Conservation (phyloP, 2,888 invertebrate genomes). For the Leptinotarsa haldemani region DNA sequence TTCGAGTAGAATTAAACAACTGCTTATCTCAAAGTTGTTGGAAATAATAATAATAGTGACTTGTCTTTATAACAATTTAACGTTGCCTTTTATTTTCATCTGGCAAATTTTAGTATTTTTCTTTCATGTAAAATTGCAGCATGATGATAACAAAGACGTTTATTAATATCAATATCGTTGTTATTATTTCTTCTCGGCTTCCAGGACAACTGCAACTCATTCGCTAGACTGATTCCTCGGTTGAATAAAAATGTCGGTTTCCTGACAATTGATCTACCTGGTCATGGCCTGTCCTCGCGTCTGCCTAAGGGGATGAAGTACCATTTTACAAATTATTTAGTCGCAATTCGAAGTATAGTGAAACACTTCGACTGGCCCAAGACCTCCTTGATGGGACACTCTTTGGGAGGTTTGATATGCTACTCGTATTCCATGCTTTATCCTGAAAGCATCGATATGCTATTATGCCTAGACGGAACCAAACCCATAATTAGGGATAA, state of each 20-base stretch:
- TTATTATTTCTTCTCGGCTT: constrained; percentile 28
- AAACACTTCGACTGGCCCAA: constrained; percentile 77
- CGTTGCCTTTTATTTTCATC: no score
- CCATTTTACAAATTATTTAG: constrained; percentile 64
- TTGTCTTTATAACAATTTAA: no score
- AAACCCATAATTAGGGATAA: constrained; percentile 53
- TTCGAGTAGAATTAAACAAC: no score
- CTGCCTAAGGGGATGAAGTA: constrained; percentile 72
- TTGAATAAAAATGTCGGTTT: constrained; percentile 67
- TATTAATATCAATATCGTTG: no score
- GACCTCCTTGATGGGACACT: constrained; percentile 76
- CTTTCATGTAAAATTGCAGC: no score
- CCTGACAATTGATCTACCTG: constrained; percentile 76
- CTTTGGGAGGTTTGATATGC: constrained; percentile 74
- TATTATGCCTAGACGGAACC: constrained; percentile 71
- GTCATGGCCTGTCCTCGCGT: constrained; percentile 79
- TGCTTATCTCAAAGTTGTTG: no score
- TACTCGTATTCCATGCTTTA: constrained; percentile 73
- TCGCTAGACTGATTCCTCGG: constrained; percentile 76
- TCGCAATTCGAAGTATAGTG: constrained; percentile 69
- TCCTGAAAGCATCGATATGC: constrained; percentile 72
- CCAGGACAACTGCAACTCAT: constrained; percentile 81
- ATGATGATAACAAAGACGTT: no score
- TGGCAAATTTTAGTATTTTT: no score
- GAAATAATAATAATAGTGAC: no score